These are phyloP conservation scores for Drosophila emarginata DNA, from an alignment of 2,888 invertebrate genomes.

Conservation along the genomic window DNA sequence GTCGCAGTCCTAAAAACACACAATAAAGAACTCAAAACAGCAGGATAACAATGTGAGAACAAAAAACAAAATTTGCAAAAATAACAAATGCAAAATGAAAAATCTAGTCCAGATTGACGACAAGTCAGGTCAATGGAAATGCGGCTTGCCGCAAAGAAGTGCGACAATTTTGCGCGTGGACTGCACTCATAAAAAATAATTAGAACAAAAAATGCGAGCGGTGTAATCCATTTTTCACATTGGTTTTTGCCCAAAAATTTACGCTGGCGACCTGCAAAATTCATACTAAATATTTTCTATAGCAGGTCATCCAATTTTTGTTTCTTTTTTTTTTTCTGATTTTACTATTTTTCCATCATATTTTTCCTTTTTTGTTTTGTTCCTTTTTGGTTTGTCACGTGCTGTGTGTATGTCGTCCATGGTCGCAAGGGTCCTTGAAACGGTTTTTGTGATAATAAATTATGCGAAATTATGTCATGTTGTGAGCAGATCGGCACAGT, in stretches of 20 bases:
- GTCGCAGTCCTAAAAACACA: slow-evolving; percentile 38
- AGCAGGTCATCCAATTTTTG: slow-evolving; percentile 1
- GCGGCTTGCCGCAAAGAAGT: slow-evolving; percentile 69
- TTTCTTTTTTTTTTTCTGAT: slow-evolving; percentile 13
- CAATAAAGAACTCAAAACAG: slow-evolving; percentile 43
- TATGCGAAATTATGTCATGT: slow-evolving; percentile 75
- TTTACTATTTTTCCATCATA: slow-evolving; percentile 15
- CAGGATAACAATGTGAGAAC: slow-evolving; percentile 47
- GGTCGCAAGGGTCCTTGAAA: slow-evolving; percentile 56
- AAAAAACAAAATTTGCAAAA: slow-evolving; percentile 48
- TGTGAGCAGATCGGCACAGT: slow-evolving; percentile 39
- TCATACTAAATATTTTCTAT: slow-evolving; percentile 49
- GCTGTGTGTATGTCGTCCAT: slow-evolving; percentile 54
- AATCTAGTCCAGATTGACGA: slow-evolving; percentile 24
- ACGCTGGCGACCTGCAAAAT: slow-evolving; percentile 53
- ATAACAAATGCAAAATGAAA: slow-evolving; percentile 50
- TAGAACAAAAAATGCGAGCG: slow-evolving; percentile 78
- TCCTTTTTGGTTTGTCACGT: slow-evolving; percentile 64
- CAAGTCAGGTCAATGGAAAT: slow-evolving; percentile 24
- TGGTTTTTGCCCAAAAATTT: slow-evolving; percentile 22
- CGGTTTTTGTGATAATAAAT: slow-evolving; percentile 45
- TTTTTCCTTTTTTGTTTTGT: slow-evolving; percentile 30
- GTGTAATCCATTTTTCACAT: neutral
- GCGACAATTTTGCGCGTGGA: slow-evolving; percentile 68
- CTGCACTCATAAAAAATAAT: slow-evolving; percentile 80